phyloP scores from a whole-genome alignment of 2,888 invertebrate genomes.

The Nemurella pictetii region DNA sequence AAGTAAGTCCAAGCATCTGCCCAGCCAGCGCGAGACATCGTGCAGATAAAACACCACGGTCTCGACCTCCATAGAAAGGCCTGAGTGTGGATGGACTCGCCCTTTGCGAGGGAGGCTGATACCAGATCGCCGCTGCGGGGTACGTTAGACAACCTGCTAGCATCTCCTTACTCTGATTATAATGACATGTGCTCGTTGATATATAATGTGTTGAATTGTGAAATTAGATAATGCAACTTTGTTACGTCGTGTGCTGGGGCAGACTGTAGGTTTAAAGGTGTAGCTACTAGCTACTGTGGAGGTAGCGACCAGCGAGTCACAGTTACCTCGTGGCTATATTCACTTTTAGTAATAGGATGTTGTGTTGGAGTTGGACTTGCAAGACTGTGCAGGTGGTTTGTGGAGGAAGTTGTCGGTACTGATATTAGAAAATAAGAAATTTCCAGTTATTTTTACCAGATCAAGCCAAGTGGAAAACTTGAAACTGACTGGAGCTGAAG shows the following conservation, averaged over 20 bases:
- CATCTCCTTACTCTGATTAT: constrained; percentile 18
- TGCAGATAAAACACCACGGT: neutral
- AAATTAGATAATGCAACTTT: neutral
- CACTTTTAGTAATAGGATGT: too few relatives aligned
- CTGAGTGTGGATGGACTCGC: neutral
- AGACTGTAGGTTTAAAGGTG: too few relatives aligned
- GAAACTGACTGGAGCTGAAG: neutral
- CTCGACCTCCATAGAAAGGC: neutral
- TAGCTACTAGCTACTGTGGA: neutral
- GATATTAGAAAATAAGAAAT: neutral
- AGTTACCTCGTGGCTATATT: too few relatives aligned
- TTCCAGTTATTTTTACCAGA: neutral
- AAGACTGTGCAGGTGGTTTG: too few relatives aligned
- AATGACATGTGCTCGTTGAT: too few relatives aligned
- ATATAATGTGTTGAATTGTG: too few relatives aligned
- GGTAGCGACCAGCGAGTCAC: too few relatives aligned
- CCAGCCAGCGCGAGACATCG: neutral
- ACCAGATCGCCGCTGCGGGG: neutral
- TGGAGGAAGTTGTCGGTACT: neutral
- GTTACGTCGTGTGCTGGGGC: neutral
- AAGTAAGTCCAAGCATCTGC: neutral
- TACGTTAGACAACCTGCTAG: neutral
- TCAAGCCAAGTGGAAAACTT: neutral
- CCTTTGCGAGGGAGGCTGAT: constrained; percentile 1
- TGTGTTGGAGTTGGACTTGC: neutral